Evolutionary conservation across 2,888 invertebrate genomes (phyloP), one percentile per base, ranked within the genome.

Genomic region (Cataglyphis altisquamis): DNA sequence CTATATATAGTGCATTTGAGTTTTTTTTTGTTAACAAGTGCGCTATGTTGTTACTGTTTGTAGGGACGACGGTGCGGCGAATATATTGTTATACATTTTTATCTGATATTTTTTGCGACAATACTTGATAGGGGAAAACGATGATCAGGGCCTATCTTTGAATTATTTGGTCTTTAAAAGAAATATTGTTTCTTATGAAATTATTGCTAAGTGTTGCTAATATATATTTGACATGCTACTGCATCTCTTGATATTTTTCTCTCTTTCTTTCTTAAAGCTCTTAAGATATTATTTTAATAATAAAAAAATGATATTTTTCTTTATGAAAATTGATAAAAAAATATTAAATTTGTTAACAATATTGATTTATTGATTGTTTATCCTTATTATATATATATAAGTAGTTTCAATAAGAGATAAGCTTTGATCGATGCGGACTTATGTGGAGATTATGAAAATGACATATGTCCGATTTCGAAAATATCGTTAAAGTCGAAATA

Each of bases 31-130:
- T 87, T 83, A 29, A 89, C 72, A 89, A 87, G 72, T 88, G 88
- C 82, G 84, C 90, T 89, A 86, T 89, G 88, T 87, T 90, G 84
- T 88, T 89, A 88, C 75, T 86, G 84, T 88, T 84, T 88, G 62
- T 82, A 74, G 21, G 36, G 15, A n/a, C 66, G 45, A 67, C 66
- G 45, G 60, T 75, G 52, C 52, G 36, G 52, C 67, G 64, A 60
- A 55, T 60, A 80, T 81, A 73, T 84, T 86, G 73, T 86, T 87
- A 87, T 73, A 83, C 60, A 77, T 84, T 75, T 81, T 32, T 87
- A 87, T 55, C 57, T 60, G 84, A 81, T 82, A 81, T 18, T 32
- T 82, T 88, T 82, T 88, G 80, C 12, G 75, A 88, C 77, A 88
- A 88, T 88, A 88, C 68, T 84, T 84, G 39, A 63, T 25, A n/a